These are phyloP conservation scores for Pogonocichla stellata DNA, from an alignment of 2,113 vertebrate species.

Conservation along the genomic window DNA sequence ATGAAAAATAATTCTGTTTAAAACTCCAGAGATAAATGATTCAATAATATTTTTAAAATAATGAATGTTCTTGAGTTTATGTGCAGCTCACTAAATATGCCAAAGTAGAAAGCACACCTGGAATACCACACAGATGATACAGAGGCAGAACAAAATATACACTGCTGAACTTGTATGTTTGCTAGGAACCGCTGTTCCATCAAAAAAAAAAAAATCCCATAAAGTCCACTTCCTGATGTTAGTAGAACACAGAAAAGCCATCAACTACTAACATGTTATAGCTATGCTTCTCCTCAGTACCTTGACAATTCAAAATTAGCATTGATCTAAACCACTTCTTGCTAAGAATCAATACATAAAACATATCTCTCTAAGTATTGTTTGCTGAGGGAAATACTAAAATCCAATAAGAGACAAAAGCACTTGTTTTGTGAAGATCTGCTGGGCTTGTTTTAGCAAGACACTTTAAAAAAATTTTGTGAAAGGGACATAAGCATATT, in stretches of 20 bases:
- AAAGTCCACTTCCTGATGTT: background rate
- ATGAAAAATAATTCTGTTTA: background rate
- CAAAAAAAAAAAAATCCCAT: background rate
- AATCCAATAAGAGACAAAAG: background rate
- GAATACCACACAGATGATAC: background rate
- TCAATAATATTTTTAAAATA: background rate
- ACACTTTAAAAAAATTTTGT: background rate
- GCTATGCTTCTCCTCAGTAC: background rate
- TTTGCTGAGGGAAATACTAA: background rate
- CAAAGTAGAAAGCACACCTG: background rate
- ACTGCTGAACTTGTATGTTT: background rate
- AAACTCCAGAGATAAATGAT: background rate
- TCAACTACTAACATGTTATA: accelerated
- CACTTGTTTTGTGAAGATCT: background rate
- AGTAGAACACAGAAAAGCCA: background rate
- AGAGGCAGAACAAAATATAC: background rate
- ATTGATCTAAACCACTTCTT: background rate
- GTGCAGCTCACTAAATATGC: background rate
- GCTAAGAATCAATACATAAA: background rate
- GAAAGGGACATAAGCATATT: background rate
- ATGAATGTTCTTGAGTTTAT: background rate
- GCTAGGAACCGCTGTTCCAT: background rate
- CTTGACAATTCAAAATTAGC: background rate
- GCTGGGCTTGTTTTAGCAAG: background rate
- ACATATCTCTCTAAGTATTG: background rate